These are phyloP conservation scores for Gryllus bimaculatus DNA, from an alignment of 1,140 invertebrate species.

Conservation along the genomic window DNA sequence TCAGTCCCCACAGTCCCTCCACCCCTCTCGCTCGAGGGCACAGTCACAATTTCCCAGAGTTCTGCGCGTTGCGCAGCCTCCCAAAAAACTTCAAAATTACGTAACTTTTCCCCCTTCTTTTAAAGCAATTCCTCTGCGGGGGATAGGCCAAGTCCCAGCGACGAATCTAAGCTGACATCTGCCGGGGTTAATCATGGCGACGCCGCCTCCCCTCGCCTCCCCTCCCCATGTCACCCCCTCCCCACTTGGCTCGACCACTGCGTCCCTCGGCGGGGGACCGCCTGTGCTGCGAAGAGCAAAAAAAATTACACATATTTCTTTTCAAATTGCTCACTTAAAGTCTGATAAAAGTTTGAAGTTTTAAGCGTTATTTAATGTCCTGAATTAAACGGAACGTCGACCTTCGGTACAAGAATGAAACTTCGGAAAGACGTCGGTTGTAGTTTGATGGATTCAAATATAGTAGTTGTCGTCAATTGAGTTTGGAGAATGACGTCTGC, in stretches of 20 bases:
- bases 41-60: too few relatives aligned
- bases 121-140: background rate
- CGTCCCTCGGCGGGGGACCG: too few relatives aligned
- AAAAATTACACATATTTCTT: conserved; percentile 2
- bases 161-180: background rate
- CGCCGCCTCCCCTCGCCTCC: background rate
- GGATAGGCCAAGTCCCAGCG: background rate
- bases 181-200: background rate
- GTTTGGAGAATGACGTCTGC: too few relatives aligned
- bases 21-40: too few relatives aligned
- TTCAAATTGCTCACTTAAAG: background rate
- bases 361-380: background rate
- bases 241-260: background rate
- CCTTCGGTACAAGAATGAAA: background rate
- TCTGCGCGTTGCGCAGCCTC: background rate
- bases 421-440: too few relatives aligned
- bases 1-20: background rate
- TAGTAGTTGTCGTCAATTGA: too few relatives aligned
- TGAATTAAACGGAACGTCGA: background rate
- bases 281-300: background rate
- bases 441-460: too few relatives aligned
- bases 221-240: background rate
- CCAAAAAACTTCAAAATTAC: background rate
- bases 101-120: background rate
- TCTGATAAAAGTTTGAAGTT: background rate